Percentiles rank a stretch among this genome's conserved stretches.
These are phyloP conservation scores for Drosophila equinoxialis DNA, from an alignment of 1,140 invertebrate genomes.

Conservation along the genomic window DNA sequence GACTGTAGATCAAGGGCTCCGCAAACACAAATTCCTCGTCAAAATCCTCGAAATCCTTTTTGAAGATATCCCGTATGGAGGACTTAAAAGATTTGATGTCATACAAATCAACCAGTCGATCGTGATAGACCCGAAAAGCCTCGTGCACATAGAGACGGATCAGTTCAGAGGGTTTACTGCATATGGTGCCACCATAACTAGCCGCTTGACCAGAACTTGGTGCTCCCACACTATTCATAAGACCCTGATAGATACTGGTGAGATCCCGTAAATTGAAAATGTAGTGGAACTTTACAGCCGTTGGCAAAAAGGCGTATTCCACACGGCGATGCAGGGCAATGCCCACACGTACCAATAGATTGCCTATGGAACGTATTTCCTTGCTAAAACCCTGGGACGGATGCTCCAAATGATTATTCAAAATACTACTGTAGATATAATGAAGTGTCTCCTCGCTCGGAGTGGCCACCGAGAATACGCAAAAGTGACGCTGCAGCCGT, in stretches of 20 bases:
- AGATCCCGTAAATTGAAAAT: slow-evolving; percentile 96
- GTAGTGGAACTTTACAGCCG: slow-evolving; percentile 98
- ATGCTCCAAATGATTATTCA: slow-evolving; percentile 90
- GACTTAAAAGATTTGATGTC: slow-evolving; percentile 91
- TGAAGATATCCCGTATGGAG: slow-evolving; percentile 90
- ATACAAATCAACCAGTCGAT: slow-evolving; percentile 92
- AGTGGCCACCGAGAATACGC: slow-evolving; percentile 94
- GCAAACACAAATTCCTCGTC: slow-evolving; percentile 88
- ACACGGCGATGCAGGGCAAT: slow-evolving; percentile 91
- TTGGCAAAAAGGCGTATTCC: slow-evolving; percentile 91
- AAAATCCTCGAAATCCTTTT: slow-evolving; percentile 93
- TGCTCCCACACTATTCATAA: slow-evolving; percentile 82
- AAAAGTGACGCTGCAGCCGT: slow-evolving; percentile 95
- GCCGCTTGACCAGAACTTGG: slow-evolving; percentile 30
- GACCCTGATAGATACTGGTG: slow-evolving; percentile 92
- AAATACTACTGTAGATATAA: slow-evolving; percentile 93
- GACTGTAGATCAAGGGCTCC: slow-evolving; percentile 93
- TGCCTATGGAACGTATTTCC: slow-evolving; percentile 85
- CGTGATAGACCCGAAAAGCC: slow-evolving; percentile 93
- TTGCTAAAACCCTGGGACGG: slow-evolving; percentile 88
- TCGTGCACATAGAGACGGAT: slow-evolving; percentile 96
- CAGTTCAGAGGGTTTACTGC: slow-evolving; percentile 88
- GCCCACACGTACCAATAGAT: slow-evolving; percentile 89
- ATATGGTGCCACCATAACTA: slow-evolving; percentile 82
- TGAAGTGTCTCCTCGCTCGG: slow-evolving; percentile 90